A percentile compares a stretch with the other conserved stretches of the same genome.
Conservation (phyloP, 2,113 vertebrate genomes). For the Strix uralensis region DNA sequence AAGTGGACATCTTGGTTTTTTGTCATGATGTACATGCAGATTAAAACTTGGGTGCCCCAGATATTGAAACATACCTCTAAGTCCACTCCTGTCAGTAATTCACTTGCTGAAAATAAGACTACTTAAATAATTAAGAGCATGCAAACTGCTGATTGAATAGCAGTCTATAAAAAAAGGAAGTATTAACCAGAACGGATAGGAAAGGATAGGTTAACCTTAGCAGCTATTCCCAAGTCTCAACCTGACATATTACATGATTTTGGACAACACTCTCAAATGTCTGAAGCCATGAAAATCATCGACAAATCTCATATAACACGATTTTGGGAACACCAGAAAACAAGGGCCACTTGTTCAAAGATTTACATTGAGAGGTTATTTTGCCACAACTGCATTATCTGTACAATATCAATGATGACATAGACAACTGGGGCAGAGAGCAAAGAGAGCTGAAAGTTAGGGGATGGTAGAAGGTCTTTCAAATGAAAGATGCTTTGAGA, state of each 20-base stretch:
- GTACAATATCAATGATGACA: not conserved
- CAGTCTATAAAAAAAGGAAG: not conserved
- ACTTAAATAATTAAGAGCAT: not conserved
- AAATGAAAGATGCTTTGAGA: not conserved
- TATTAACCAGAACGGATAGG: not conserved
- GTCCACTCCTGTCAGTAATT: not conserved
- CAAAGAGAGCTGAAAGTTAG: not conserved
- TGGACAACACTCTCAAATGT: not conserved
- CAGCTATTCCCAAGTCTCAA: not conserved
- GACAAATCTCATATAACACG: not conserved
- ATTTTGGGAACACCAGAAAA: not conserved
- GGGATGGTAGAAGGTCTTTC: not conserved
- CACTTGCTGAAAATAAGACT: not conserved
- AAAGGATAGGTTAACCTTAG: not conserved
- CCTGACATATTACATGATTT: not conserved
- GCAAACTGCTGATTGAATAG: not conserved
- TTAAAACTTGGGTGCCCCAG: not conserved
- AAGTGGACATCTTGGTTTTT: not conserved
- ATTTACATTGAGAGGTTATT: not conserved
- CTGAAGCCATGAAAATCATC: not conserved
- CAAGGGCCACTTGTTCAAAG: not conserved
- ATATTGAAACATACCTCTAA: not conserved
- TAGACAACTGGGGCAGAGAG: not conserved
- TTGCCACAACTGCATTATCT: not conserved
- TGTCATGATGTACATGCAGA: not conserved